Percentiles rank a stretch among this genome's conserved stretches.
Evolutionary conservation across 2,113 vertebrate genomes (phyloP).

Genomic region (Circaetus gallicus): DNA sequence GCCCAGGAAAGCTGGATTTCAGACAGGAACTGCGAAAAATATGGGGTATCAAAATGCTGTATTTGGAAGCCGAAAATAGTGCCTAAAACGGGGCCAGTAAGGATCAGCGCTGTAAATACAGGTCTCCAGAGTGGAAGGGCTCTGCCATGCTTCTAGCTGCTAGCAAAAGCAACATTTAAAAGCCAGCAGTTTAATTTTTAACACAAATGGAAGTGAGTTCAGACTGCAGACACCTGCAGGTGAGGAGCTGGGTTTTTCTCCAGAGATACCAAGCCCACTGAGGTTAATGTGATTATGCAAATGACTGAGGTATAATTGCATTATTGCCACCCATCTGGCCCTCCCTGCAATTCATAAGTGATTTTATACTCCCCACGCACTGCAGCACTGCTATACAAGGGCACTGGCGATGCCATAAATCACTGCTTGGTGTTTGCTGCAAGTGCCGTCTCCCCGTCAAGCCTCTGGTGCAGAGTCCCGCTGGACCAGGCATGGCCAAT

Average conservation of each 20-base stretch:
- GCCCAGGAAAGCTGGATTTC: background rate
- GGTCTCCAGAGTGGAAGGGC: background rate
- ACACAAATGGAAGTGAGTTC: background rate
- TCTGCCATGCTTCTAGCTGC: background rate
- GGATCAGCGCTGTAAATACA: background rate
- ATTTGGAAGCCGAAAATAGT: background rate
- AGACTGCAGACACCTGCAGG: constrained; percentile 35
- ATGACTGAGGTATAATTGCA: constrained; percentile 11
- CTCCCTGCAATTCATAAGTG: background rate
- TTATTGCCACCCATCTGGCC: constrained; percentile 45
- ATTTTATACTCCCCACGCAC: background rate
- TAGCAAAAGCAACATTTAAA: background rate
- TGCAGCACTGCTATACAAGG: background rate
- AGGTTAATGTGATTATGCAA: constrained; percentile 57
- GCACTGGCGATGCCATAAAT: background rate
- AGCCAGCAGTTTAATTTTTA: background rate
- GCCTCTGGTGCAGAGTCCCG: background rate
- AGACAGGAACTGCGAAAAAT: background rate
- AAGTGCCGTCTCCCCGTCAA: background rate
- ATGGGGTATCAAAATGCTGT: background rate
- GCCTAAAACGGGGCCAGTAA: background rate
- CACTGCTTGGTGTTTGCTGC: background rate
- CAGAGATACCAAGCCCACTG: background rate
- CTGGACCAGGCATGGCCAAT: background rate
- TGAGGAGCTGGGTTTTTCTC: constrained; percentile 5